Base-by-base conservation (phyloP, 30 jellyfish, hydroid and myxozoan genomes). In the Phacellophora camtschatica region DNA sequence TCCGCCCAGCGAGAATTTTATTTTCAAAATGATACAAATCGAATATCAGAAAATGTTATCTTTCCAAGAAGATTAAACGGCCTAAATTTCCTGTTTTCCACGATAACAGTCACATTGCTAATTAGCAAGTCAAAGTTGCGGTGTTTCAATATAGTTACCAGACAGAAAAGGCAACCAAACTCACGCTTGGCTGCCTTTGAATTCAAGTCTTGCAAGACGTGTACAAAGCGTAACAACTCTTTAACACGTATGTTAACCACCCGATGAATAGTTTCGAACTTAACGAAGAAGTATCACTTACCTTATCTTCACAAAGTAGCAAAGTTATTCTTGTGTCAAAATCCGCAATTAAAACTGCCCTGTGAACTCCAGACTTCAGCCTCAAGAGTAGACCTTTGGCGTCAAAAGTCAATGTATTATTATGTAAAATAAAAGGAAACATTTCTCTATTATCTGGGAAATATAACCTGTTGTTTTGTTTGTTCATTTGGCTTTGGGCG, bases 401-500 rank as follows among this genome's bases (percentile, higher is more conserved):
- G 74, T 72, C 77, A 80, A 66, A 33, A 39, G 22, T 45, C 83
- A 42, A 41, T 59, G 91, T 53, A 65, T 64, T 80, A 57, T 61
- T 64, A 80, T 71, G 80, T 80, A 35, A 64, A 42, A 80, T 80
- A 77, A 77, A 77, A 80, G 91, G 91, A 80, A 80, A 80, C 91
- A 80, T 80, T 77, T 65, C 76, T 23, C 91, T 66, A 36, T 80
- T 66, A 71, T 64, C 25, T 37, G 13, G 10, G 77, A 54, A 70
- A 65, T 57, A 56, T 70, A 58, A 80, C 91, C 91, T 80, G 91
- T 80, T 80, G 91, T 80, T 48, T 65, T 80, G 91, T 80, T 80
- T 80, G 91, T 80, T 49, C 91, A 80, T 80, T 80, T 80, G 91
- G 54, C 50, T 77, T 64, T 32, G 61, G 74, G 79, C 91, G 81